Conservation (phyloP, 2,888 invertebrate genomes). For the Sarcophaga caerulescens region DNA sequence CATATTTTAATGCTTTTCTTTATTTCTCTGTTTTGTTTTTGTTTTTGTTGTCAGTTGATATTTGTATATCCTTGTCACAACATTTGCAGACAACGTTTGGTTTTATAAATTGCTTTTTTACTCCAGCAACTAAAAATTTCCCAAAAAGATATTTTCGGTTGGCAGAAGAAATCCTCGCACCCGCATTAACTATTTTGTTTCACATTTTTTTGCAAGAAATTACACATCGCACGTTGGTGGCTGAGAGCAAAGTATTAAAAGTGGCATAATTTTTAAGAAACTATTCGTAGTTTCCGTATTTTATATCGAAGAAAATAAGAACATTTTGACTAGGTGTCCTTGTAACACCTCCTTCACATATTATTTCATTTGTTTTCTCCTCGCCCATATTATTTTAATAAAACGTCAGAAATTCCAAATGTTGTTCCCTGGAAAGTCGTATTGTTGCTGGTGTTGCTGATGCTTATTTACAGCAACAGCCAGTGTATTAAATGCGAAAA, state of each 20-base stretch:
- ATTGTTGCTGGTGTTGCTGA: slow-evolving; percentile 26
- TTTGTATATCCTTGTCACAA: neutral
- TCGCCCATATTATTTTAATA: slow-evolving; percentile 40
- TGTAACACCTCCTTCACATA: neutral
- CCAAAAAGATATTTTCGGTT: too few relatives aligned
- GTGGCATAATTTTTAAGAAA: too few relatives aligned
- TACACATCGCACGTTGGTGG: neutral
- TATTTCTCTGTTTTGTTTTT: neutral
- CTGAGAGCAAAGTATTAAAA: too few relatives aligned
- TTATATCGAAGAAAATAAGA: too few relatives aligned
- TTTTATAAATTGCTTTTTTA: neutral
- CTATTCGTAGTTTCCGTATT: too few relatives aligned
- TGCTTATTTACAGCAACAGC: slow-evolving; percentile 40
- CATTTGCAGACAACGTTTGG: slow-evolving; percentile 14
- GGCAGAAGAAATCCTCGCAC: too few relatives aligned
- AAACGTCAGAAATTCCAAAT: slow-evolving; percentile 60
- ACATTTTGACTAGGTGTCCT: too few relatives aligned
- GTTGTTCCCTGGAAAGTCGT: slow-evolving; percentile 27
- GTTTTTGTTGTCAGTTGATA: neutral
- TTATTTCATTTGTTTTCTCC: neutral
- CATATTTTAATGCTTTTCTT: slow-evolving; percentile 37
- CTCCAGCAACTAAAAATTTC: too few relatives aligned
- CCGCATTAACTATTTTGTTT: neutral
- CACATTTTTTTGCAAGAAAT: neutral
- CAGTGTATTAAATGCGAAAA: slow-evolving; percentile 8